Evolutionary conservation across 2,888 invertebrate species (phyloP), one percentile per base, ranked within the genome.

Genomic region (Pyrochroa serraticornis): DNA sequence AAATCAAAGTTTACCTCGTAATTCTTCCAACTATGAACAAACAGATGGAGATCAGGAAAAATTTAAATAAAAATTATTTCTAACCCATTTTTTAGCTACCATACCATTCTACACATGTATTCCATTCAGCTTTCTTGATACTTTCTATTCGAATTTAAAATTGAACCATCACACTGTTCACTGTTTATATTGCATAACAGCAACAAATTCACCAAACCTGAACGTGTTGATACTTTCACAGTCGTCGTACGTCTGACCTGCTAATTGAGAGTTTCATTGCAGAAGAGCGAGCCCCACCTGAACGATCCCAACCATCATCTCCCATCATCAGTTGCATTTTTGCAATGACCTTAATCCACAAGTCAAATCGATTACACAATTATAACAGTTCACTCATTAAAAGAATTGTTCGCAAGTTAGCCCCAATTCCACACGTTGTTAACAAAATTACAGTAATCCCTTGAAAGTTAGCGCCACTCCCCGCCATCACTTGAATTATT

Each of bases 181-280:
- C 55, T 32, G 36, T 47, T 45, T 42, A 10, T 32, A 33, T 56
- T 56, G 49, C 57, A 51, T 57, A 51, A 57, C 34, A 46, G 12
- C n/a, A 39, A 45, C 44, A 50, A 39, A 6, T 10, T 8, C 39
- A 39, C 8, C 13, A 3, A 45, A 50, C 56, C 34, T 56, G 14
- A 13, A 50, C 57, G 51, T 51, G 34, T 46, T 37, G 33, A 57
- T 43, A 57, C 57, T 57, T 57, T 57, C 57, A 51, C 57, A 57
- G 57, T 36, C 57, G 37, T 45, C 37, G 35, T 51, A 37, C 44
- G 46, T 57, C 57, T 57, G 57, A 57, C 12, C 43, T 31, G 43
- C n/a, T 8, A 30, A 14, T n/a, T 43, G 12, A 22, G 22, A 22
- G 22, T 22, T 22, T 22, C 22, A 22, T 22, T 22, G 22, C 22